phyloP scores from a whole-genome alignment of 2,888 invertebrate genomes.

The Synergus umbraculus region DNA sequence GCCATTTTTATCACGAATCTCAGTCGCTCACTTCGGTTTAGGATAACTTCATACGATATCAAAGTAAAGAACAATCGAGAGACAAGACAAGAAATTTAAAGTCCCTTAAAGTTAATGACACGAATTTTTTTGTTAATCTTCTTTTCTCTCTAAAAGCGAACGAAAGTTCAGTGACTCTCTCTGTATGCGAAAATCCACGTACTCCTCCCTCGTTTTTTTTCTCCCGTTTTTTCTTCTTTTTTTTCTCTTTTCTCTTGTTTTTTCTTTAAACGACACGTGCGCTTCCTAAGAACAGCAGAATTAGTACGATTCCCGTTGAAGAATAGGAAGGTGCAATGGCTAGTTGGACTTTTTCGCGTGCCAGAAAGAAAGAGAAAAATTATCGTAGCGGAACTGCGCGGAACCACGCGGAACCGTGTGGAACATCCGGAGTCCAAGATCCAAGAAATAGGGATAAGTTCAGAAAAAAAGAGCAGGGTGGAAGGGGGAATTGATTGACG shows the following conservation, averaged over 20 bases:
- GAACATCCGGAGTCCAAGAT: not conserved
- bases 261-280: conserved; percentile 17
- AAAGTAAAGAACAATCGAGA: not conserved
- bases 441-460: conserved; percentile 2
- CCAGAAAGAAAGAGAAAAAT: conserved; percentile 45
- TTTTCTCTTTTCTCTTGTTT: conserved; percentile 30
- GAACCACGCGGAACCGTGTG: conserved; percentile 52
- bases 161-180: conserved; percentile 34
- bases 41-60: too few relatives aligned
- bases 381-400: conserved; percentile 47
- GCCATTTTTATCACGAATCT: not conserved
- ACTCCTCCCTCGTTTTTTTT: conserved; percentile 18
- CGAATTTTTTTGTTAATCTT: conserved; percentile 18
- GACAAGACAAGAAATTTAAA: not conserved
- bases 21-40: too few relatives aligned
- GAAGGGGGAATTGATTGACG: not conserved
- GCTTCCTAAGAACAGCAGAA: conserved; percentile 13
- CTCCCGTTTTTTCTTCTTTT: conserved; percentile 23
- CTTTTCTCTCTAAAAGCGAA: conserved; percentile 29
- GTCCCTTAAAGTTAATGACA: not conserved
- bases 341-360: conserved; percentile 53
- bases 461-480: not conserved
- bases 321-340: conserved; percentile 54
- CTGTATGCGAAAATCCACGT: conserved; percentile 19
- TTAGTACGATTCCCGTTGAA: conserved; percentile 42